Evolutionary conservation across 2,113 vertebrate species (phyloP), one percentile per base, ranked within the genome.

Genomic region (Sylvietta virens): DNA sequence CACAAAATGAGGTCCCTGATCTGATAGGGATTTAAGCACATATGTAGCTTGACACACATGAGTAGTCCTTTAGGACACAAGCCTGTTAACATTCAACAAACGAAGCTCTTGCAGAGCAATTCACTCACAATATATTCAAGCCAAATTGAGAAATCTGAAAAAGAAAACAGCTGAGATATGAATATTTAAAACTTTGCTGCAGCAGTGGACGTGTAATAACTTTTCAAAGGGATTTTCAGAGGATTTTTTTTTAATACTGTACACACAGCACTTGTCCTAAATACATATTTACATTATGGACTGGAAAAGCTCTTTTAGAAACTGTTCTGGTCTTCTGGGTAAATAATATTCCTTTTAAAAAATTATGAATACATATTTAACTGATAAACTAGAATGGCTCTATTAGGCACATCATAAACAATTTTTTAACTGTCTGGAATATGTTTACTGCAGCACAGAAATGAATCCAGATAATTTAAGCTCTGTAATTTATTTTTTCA

Each of bases 241-340:
- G 71, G 87, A 72, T 72, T 93, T 94, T 94, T 91, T 94, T 86
- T 94, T 91, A 95, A 92, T 83, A 77, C 81, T 95, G 86, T 95
- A 89, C 95, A 92, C 93, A 95, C 71, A 97, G 86, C 92, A 82
- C 96, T 97, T 97, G 95, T 92, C 96, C 96, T 95, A 97, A 97
- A 97, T 97, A 97, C 96, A 97, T 97, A 97, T 97, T 97, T 97
- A 97, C 94, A 95, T 88, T 93, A 90, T 76, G 87, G 92, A 85
- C 94, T 97, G 88, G 58, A 92, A 94, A 95, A 91, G 51, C 90
- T 94, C 87, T 95, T 96, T 95, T 65, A 96, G 93, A 94, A 93
- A 95, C 78, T 81, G 81, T 91, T 95, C 86, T 74, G 71, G 89
- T 94, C 95, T 95, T 94, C 84, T 95, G 96, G 90, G 89, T 89